phyloP scores from a whole-genome alignment of 1,140 invertebrate species.

The Sminthurinus signatus region DNA sequence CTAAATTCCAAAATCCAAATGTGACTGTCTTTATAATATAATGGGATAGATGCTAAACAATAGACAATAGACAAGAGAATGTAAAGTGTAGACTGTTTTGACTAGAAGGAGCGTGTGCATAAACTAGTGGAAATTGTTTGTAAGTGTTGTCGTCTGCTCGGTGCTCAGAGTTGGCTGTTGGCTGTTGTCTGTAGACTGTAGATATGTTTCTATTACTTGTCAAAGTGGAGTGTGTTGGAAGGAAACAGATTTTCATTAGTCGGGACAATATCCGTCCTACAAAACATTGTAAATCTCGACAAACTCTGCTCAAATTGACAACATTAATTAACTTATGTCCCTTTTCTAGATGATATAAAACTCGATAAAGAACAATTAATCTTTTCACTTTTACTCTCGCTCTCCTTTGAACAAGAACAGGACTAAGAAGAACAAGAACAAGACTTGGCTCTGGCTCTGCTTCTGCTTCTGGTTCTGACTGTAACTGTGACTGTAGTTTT shows the following conservation, averaged over 20 bases:
- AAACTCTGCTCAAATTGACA: neutral
- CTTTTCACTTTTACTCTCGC: conserved; percentile 4
- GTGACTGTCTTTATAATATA: too few relatives aligned
- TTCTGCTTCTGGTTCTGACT: too few relatives aligned
- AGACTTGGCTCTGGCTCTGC: too few relatives aligned
- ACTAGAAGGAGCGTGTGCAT: neutral
- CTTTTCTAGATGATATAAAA: conserved; percentile 1
- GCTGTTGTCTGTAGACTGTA: too few relatives aligned
- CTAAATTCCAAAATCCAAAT: too few relatives aligned
- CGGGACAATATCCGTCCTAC: neutral
- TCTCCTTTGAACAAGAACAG: neutral
- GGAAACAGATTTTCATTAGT: neutral
- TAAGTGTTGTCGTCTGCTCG: neutral
- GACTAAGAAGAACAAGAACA: too few relatives aligned
- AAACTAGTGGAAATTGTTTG: neutral
- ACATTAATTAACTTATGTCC: conserved; percentile 8
- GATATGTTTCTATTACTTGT: neutral
- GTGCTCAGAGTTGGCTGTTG: too few relatives aligned
- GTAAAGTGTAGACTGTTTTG: too few relatives aligned
- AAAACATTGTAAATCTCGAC: conserved; percentile 8
- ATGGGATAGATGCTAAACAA: too few relatives aligned
- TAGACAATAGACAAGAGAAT: too few relatives aligned
- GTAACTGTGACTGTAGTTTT: too few relatives aligned
- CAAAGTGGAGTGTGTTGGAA: neutral
- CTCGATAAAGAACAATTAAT: conserved; percentile 1